Base-by-base conservation (phyloP, 2,888 invertebrate species). In the Leucoptera coffeella region DNA sequence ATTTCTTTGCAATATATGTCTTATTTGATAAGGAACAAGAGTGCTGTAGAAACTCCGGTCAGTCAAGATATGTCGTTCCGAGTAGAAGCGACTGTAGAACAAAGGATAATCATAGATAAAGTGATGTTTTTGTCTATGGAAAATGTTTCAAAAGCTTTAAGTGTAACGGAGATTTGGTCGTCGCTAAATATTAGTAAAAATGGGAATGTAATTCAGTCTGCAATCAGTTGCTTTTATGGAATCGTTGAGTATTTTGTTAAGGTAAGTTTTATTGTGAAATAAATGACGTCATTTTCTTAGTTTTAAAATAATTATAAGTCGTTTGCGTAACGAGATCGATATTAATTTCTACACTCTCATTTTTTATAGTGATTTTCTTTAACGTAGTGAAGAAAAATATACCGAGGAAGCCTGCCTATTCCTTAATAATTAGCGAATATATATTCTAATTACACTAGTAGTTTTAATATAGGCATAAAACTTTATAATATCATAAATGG, bases 1-100 rank as follows among this genome's bases (percentile, higher is more conserved):
- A 65, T 72, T 2, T 67, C 71, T 0, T 34, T 72, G 7, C 72
- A 72, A 33, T 72, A 72, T 34, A 33, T 69, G 12, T 64, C 69
- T 5, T 72, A 71, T 48, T 40, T 72, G 32, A 69, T 72, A 1
- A 71, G 69, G 32, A 67, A 71, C 35, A 65, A 61, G 30, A 74
- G 62, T 6, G 50, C 64, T 2, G 74, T 56, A 2, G 65, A 67
- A 31, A 57, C 53, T 9, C 50, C 74, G 15, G 38, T 65, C 12
- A 38, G 73, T 37, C 36, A 64, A 28, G 51, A 75, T 9, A 64
- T 65, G 2, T 67, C 67, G 1, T 71, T 67, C 24, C 34, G 65
- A 12, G 49, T 47, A 3, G 42, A 47, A 3, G 40, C 42, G 4
- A 35, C 45, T 3, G 47, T 51, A 12, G 46, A 50, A 12, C 64